Evolutionary conservation across 2,888 invertebrate genomes (phyloP), one percentile per base, ranked within the genome.

Genomic region (Anticlea derivata): DNA sequence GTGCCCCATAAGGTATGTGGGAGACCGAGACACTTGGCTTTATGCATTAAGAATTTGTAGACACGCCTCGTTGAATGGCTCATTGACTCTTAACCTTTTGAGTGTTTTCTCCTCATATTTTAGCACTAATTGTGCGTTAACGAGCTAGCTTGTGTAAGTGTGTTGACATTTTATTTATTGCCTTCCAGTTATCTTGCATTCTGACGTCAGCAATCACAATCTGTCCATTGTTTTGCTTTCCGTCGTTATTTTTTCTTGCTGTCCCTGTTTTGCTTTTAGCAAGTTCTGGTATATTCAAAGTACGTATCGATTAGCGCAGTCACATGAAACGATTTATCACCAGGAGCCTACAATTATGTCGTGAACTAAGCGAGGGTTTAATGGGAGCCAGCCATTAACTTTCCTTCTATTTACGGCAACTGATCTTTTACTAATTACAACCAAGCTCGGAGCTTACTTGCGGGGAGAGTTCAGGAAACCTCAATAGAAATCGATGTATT

Each of bases 1-100:
- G 73, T 75, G 77, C 75, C 76, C 73, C 76, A 70, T 79, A 80
- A 70, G 80, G 82, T 70, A 76, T 77, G 79, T 75, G 67, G 70
- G 71, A 72, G 75, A 68, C 62, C 63, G 39, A 60, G 61, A 57
- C 68, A 65, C 67, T 64, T 65, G 62, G 58, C 57, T 63, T 55
- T 55, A 50, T 55, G 66, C 47, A 55, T 65, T 64, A 65, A 58
- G 62, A 68, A 70, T 63, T 58, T 60, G 59, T 66, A 65, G 69
- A 68, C 61, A 61, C 58, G 63, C 61, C 58, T 55, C 49, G 57
- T 57, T 55, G 50, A 58, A 56, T 57, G 58, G 41, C 57, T 60
- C 55, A 57, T 60, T 63, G 58, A 60, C 60, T 58, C 29, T 53
- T 55, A 51, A 60, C 60, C 60, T 63, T 55, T 55, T 50, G 50